phyloP scores from a whole-genome alignment of 2,797 vertebrate genomes.

The Muscicapa striata region DNA sequence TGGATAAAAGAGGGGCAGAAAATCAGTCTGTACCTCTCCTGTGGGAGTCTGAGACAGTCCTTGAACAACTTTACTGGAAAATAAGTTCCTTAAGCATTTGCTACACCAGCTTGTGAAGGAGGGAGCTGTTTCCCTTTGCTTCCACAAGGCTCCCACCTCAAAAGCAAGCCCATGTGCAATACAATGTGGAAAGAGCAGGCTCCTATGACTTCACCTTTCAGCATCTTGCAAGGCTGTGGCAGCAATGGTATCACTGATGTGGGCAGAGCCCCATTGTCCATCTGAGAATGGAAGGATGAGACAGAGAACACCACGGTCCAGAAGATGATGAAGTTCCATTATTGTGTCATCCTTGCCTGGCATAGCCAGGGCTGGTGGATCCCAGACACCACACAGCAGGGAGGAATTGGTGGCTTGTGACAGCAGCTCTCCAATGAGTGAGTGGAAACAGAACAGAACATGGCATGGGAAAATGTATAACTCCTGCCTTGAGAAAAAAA shows the following conservation, averaged over 20 bases:
- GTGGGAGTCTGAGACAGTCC: background rate
- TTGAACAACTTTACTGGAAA: background rate
- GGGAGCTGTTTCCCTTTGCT: background rate
- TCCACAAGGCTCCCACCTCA: accelerated
- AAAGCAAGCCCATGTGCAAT: background rate
- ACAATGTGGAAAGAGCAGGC: background rate
- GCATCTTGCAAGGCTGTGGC: background rate
- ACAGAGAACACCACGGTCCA: background rate
- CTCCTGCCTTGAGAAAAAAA: background rate
- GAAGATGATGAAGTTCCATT: background rate
- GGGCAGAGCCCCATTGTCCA: background rate
- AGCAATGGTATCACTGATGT: accelerated
- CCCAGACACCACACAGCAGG: accelerated
- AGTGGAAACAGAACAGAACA: background rate
- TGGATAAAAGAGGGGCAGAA: background rate
- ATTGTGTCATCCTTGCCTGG: background rate
- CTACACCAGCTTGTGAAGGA: background rate
- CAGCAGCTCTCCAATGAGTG: background rate
- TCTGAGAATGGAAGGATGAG: background rate
- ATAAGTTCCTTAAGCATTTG: background rate
- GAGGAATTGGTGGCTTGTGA: background rate
- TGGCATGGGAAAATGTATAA: accelerated
- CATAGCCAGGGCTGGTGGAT: background rate
- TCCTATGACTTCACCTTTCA: background rate
- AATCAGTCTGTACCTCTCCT: background rate